Percentiles rank a stretch among this genome's conserved stretches.
These are phyloP conservation scores for Pipistrellus kuhlii DNA, from an alignment of 2,797 vertebrate species.

Conservation along the genomic window DNA sequence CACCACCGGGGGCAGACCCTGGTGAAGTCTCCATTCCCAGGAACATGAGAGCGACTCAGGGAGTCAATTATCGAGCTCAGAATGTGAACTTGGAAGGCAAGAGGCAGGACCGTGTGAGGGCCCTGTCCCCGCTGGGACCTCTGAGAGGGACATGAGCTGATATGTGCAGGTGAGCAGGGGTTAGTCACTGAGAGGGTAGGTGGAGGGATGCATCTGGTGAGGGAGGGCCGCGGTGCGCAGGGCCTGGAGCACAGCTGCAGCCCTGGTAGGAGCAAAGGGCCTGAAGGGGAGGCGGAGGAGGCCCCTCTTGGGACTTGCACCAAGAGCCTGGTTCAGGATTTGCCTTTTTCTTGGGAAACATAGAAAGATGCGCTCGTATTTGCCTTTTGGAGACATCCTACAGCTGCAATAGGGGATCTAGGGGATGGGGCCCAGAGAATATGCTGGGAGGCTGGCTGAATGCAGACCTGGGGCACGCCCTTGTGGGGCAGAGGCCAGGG, in stretches of 20 bases:
- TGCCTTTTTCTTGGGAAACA: background rate
- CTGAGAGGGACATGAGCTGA: background rate
- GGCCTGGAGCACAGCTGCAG: background rate
- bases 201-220: background rate
- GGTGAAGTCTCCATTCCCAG: background rate
- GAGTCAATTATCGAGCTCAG: background rate
- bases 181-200: background rate
- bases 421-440: background rate
- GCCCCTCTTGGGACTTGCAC: background rate
- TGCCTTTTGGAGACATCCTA: background rate
- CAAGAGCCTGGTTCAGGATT: constrained; percentile 23
- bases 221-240: background rate
- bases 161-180: background rate
- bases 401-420: too few species aligned
- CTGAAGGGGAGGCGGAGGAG: accelerated
- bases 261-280: background rate
- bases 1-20: background rate
- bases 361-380: accelerated
- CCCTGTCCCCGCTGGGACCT: background rate
- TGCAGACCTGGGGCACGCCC: background rate
- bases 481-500: background rate
- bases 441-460: background rate
- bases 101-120: background rate
- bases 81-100: background rate
- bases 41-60: background rate